Percentiles rank a stretch among this genome's conserved stretches.
Evolutionary conservation across 2,888 invertebrate genomes (phyloP).

Genomic region (Chrysomela aeneicollis): DNA sequence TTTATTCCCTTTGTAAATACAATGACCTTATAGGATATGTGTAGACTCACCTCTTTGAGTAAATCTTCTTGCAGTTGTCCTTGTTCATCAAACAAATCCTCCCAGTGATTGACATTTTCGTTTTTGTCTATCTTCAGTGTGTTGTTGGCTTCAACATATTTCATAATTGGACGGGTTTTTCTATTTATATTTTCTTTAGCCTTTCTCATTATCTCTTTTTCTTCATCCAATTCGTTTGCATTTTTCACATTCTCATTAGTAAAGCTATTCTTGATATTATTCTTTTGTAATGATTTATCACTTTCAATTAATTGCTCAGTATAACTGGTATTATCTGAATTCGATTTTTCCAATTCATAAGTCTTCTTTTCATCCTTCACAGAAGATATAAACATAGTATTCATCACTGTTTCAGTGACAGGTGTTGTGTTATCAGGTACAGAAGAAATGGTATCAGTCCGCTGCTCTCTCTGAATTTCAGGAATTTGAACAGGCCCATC

Average conservation of each 20-base stretch:
- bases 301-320: background rate
- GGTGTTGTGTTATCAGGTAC: background rate
- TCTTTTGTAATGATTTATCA: constrained; percentile 24
- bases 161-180: constrained; percentile 56
- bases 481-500: background rate
- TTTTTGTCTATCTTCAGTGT: constrained; percentile 48
- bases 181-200: constrained; percentile 57
- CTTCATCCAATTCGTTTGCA: constrained; percentile 51
- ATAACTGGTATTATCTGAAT: background rate
- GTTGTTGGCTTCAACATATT: constrained; percentile 53
- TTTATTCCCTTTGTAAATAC: no score
- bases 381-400: background rate
- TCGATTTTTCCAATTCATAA: background rate
- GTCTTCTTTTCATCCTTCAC: background rate
- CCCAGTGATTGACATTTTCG: constrained; percentile 57
- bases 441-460: background rate
- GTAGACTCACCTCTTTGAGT: constrained; percentile 45
- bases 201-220: constrained; percentile 58
- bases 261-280: constrained; percentile 25
- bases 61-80: constrained; percentile 53
- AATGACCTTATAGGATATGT: no score
- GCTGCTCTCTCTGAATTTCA: background rate
- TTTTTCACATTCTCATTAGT: constrained; percentile 29
- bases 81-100: constrained; percentile 58
- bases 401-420: background rate